phyloP scores from a whole-genome alignment of 2,797 vertebrate species.

The Neosilurus hyrtlii region DNA sequence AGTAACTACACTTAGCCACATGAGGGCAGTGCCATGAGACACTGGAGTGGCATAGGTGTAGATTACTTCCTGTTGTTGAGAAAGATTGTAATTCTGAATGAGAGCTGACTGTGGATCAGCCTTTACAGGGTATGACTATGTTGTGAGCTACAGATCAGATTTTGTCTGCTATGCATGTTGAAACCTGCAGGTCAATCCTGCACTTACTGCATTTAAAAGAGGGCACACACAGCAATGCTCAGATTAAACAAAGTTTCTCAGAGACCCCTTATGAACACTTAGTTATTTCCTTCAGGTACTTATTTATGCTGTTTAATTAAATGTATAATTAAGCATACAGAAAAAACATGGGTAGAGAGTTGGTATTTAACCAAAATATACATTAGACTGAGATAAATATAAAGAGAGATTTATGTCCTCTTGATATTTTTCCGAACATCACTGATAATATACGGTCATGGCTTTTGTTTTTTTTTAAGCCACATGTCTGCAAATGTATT shows the following conservation, averaged over 20 bases:
- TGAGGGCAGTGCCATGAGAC: slow-evolving; percentile 13
- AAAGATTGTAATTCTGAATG: not conserved
- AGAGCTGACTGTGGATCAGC: slow-evolving; percentile 16
- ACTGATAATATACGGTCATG: not conserved
- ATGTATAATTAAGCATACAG: not conserved
- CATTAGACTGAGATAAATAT: not conserved
- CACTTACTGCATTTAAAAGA: slow-evolving; percentile 11
- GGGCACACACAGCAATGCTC: slow-evolving; percentile 18
- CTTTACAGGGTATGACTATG: slow-evolving; percentile 15
- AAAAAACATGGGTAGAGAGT: no score
- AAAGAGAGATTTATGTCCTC: not conserved
- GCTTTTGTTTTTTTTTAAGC: not conserved
- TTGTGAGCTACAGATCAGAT: slow-evolving; percentile 46
- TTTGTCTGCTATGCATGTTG: slow-evolving; percentile 43
- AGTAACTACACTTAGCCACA: slow-evolving; percentile 19
- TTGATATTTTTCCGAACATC: not conserved
- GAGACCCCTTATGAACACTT: not conserved
- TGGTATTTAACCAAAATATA: no score
- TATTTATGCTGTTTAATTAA: not conserved
- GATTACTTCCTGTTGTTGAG: no score
- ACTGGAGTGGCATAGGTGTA: not conserved
- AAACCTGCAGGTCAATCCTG: slow-evolving; percentile 41
- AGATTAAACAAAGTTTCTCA: slow-evolving; percentile 19
- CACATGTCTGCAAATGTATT: slow-evolving; percentile 5
- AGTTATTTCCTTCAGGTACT: not conserved